phyloP scores from a whole-genome alignment of 2,113 vertebrate species.

The Muntiacus muntjak region DNA sequence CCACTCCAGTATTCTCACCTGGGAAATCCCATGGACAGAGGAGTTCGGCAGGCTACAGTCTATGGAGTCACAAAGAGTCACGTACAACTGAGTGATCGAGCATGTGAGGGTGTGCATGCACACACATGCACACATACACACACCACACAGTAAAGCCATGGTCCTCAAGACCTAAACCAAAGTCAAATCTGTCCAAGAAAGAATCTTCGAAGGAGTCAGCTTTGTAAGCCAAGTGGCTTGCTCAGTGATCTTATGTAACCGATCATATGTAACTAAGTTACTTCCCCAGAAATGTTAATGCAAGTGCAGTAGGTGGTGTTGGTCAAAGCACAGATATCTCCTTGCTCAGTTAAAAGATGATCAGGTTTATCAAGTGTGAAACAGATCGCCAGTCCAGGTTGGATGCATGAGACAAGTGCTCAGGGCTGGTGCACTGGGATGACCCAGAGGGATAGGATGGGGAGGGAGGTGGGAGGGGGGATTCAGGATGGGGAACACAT shows the following conservation, averaged over 20 bases:
- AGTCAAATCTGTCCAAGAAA: neutral
- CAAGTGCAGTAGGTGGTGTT: neutral
- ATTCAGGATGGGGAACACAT: too few species aligned
- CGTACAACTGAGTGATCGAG: neutral
- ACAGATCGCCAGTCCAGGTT: too few species aligned
- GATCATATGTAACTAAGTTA: neutral
- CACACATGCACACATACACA: neutral
- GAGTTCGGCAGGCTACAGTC: neutral
- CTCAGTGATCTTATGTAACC: neutral
- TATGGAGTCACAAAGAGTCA: neutral
- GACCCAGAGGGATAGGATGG: too few species aligned
- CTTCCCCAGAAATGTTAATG: neutral
- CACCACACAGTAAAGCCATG: neutral
- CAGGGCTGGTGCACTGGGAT: too few species aligned
- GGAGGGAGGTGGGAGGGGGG: too few species aligned
- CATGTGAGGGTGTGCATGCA: rapidly evolving
- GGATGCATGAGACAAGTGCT: too few species aligned
- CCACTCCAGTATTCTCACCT: neutral
- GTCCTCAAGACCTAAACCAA: neutral
- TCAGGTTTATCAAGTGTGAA: neutral
- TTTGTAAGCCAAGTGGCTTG: neutral
- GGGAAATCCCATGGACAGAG: neutral
- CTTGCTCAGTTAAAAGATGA: neutral
- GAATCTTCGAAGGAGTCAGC: neutral
- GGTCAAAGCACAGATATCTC: neutral